These are phyloP conservation scores for Matsumyia berberina DNA, from an alignment of 2,888 invertebrate species.

Conservation along the genomic window DNA sequence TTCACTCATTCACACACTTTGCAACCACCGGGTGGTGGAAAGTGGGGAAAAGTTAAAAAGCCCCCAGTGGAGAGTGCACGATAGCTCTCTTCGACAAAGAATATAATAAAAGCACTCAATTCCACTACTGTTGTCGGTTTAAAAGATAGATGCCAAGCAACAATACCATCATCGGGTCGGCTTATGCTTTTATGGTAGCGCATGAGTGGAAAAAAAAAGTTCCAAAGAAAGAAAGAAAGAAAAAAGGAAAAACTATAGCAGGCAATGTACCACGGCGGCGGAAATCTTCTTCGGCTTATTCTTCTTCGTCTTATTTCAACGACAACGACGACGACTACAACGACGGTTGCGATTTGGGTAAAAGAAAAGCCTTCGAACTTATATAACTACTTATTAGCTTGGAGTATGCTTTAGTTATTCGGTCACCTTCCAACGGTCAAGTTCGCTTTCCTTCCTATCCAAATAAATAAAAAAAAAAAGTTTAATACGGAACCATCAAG, in stretches of 20 bases:
- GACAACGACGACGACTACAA: constrained; percentile 38
- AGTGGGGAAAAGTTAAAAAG: constrained; percentile 51
- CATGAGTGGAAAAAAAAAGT: constrained; percentile 54
- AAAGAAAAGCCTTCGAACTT: constrained; percentile 82
- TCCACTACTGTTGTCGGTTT: constrained; percentile 61
- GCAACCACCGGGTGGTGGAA: constrained; percentile 26
- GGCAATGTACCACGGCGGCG: constrained; percentile 69
- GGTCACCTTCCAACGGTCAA: constrained; percentile 84
- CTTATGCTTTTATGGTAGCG: constrained; percentile 74
- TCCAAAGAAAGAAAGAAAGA: constrained; percentile 66
- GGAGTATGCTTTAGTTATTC: constrained; percentile 84
- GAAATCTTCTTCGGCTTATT: constrained; percentile 73
- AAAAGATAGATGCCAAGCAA: constrained; percentile 62
- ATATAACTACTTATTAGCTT: constrained; percentile 83
- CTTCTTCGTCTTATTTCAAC: constrained; percentile 74
- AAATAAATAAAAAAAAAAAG: constrained; percentile 57
- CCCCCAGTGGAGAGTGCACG: constrained; percentile 28
- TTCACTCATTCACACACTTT: constrained; percentile 64
- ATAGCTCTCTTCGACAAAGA: constrained; percentile 51
- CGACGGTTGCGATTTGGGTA: constrained; percentile 66
- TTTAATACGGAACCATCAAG: constrained; percentile 29
- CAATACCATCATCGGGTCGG: constrained; percentile 68
- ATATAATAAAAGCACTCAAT: constrained; percentile 73
- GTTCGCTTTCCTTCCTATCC: constrained; percentile 81
- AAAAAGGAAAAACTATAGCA: constrained; percentile 74